A percentile compares a stretch with the other conserved stretches of the same genome.
phyloP scores from a whole-genome alignment of 2,888 invertebrate genomes.

The Rhagium mordax region DNA sequence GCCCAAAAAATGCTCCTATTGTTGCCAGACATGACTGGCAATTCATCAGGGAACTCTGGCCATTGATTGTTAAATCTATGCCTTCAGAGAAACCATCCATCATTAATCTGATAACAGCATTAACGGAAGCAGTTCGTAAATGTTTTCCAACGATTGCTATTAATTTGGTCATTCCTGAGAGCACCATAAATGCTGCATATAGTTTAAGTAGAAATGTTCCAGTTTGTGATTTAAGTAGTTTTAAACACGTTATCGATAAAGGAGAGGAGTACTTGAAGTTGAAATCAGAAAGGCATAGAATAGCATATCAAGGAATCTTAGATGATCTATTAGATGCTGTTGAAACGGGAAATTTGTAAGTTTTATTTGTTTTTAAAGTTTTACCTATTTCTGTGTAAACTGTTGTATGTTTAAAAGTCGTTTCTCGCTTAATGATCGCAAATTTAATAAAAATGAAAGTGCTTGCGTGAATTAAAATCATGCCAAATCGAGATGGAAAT shows the following conservation, averaged over 20 bases:
- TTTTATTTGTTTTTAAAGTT: conserved; percentile 39
- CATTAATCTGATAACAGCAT: conserved; percentile 75
- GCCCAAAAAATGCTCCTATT: conserved; percentile 77
- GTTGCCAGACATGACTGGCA: conserved; percentile 85
- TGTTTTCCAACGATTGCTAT: conserved; percentile 78
- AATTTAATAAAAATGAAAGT: too few relatives aligned
- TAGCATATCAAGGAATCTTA: conserved; percentile 72
- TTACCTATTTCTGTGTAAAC: too few relatives aligned
- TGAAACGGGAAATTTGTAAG: conserved; percentile 72
- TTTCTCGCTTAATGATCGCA: too few relatives aligned
- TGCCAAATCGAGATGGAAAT: too few relatives aligned
- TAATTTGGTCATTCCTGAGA: conserved; percentile 72
- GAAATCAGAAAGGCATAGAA: conserved; percentile 70
- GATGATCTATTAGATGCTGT: conserved; percentile 73
- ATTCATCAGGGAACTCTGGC: conserved; percentile 82
- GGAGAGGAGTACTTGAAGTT: conserved; percentile 65
- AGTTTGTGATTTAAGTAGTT: conserved; percentile 66
- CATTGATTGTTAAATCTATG: conserved; percentile 82
- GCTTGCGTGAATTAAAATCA: too few relatives aligned
- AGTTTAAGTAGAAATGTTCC: conserved; percentile 69
- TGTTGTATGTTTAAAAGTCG: too few relatives aligned
- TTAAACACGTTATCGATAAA: conserved; percentile 66
- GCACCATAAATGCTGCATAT: conserved; percentile 71
- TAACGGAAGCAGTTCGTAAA: conserved; percentile 74
- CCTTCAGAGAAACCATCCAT: conserved; percentile 91